Percentiles rank a stretch among this genome's conserved stretches.
phyloP scores from a whole-genome alignment of 2,797 vertebrate species.

The Hoplostethus mediterraneus region DNA sequence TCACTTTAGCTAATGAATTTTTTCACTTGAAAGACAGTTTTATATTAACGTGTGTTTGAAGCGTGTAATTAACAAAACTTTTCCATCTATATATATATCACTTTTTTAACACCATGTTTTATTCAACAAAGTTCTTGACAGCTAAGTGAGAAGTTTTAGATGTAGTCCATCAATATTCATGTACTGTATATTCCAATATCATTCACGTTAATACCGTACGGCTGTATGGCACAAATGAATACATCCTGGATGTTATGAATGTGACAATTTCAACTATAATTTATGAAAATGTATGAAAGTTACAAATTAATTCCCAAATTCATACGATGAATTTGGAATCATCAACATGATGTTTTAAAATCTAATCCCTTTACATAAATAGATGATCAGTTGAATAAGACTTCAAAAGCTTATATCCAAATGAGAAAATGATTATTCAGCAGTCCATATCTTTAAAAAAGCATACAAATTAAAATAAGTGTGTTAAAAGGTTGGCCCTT shows the following conservation, averaged over 20 bases:
- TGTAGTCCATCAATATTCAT: slow-evolving; percentile 56
- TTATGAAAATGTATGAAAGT: background rate
- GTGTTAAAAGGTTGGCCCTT: slow-evolving; percentile 72
- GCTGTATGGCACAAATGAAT: background rate
- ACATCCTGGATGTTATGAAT: slow-evolving; percentile 10
- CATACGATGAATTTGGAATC: background rate
- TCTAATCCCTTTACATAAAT: background rate
- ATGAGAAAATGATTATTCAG: background rate
- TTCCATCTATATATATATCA: slow-evolving; percentile 6
- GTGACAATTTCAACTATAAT: slow-evolving; percentile 8
- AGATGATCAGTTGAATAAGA: background rate
- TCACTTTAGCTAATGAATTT: background rate
- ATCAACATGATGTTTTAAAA: background rate
- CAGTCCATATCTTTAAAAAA: slow-evolving; percentile 1
- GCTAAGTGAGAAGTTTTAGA: slow-evolving; percentile 34
- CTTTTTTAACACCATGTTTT: slow-evolving; percentile 36
- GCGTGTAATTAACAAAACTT: slow-evolving; percentile 8
- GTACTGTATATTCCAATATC: slow-evolving; percentile 1
- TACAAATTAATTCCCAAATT: slow-evolving; percentile 7
- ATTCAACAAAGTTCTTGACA: slow-evolving; percentile 36
- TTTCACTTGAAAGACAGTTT: slow-evolving; percentile 6
- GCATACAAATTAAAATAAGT: slow-evolving; percentile 51
- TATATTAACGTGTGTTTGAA: slow-evolving; percentile 2
- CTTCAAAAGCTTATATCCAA: background rate
- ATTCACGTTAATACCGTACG: slow-evolving; percentile 34